These are phyloP conservation scores for Ornithoptera priamus DNA, from an alignment of 2,888 invertebrate genomes.

Conservation along the genomic window DNA sequence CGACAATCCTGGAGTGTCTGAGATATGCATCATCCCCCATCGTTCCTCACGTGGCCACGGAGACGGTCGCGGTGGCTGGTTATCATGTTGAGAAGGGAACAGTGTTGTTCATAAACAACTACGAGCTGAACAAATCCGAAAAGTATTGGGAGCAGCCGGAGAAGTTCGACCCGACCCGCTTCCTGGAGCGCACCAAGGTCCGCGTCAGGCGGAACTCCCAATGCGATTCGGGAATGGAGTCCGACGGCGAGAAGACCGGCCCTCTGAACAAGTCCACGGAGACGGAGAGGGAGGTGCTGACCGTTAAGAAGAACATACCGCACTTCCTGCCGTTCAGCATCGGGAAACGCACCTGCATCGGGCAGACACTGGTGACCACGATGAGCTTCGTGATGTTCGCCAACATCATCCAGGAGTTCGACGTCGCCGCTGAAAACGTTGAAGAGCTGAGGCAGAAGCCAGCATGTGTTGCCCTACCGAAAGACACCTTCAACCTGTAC, in stretches of 20 bases:
- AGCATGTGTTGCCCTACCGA: slow-evolving; percentile 87
- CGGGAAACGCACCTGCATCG: slow-evolving; percentile 92
- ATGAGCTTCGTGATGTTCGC: slow-evolving; percentile 87
- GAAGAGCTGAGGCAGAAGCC: slow-evolving; percentile 80
- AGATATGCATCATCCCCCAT: slow-evolving; percentile 92
- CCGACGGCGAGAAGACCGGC: slow-evolving; percentile 61
- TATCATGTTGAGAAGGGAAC: slow-evolving; percentile 88
- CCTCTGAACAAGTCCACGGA: slow-evolving; percentile 48
- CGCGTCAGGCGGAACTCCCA: slow-evolving; percentile 64
- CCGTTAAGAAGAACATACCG: slow-evolving; percentile 79
- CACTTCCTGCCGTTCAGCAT: slow-evolving; percentile 93
- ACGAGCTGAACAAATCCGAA: slow-evolving; percentile 86
- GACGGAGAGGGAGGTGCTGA: slow-evolving; percentile 58
- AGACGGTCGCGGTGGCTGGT: slow-evolving; percentile 86
- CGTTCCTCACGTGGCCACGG: slow-evolving; percentile 92
- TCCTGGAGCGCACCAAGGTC: slow-evolving; percentile 77
- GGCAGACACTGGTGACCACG: slow-evolving; percentile 88
- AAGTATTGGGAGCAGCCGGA: slow-evolving; percentile 87
- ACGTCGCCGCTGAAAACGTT: slow-evolving; percentile 79
- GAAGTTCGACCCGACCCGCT: slow-evolving; percentile 87
- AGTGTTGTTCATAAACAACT: slow-evolving; percentile 91
- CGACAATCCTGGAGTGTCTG: slow-evolving; percentile 88
- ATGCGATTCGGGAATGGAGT: slow-evolving; percentile 80
- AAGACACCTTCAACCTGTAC: slow-evolving; percentile 84
- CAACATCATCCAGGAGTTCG: slow-evolving; percentile 85